Base-by-base conservation (phyloP, 2,113 vertebrate species). In the Romanogobio albipinnatus region DNA sequence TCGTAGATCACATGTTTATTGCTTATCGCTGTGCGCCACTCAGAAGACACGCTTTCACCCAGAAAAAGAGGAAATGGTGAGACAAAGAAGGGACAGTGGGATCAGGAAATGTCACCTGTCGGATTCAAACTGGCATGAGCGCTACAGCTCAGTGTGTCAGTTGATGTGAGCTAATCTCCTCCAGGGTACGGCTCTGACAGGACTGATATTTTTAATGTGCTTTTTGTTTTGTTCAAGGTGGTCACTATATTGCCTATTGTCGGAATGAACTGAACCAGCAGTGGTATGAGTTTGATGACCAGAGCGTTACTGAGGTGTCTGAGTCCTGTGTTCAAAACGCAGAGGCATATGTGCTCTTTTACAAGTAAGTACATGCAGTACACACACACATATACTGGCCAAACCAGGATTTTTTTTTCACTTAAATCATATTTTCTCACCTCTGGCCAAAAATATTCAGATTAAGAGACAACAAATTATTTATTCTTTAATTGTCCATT, bases 211-310 rank as follows among this genome's bases (percentile, higher is more conserved):
- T 86, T 85, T 47, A 51, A 82, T 89, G 56, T 87, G 26, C 81
- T 58, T 51, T 75, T 86, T 74, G 87, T 83, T 87, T 10, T 19
- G 22, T 86, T n/a, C 76, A 90, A 99, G 98, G 97, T 92, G 98
- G 98, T 81, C 98, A 99, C 91, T 99, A 99, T 86, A 97, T 98
- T 83, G 96, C 98, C 64, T 99, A 98, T 90, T 99, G 98, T 91
- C 95, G 97, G 90, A 99, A 99, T 73, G 96, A 97, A 64, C 91
- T 96, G 85, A 99, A 99, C 93, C 96, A 96, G 84, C 92, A 95
- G 84, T 99, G 98, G 98, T 99, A 99, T 88, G 98, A 99, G 90
- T 99, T 99, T 91, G 98, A 99, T 76, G 98, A 99, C 93, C 98
- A 99, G 86, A 98, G 97, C 47, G 98, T 99, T 86, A 99, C 97